A percentile compares a stretch with the other conserved stretches of the same genome.
Evolutionary conservation across 1,140 invertebrate genomes (phyloP).

Genomic region (Andrena cerasifolii): DNA sequence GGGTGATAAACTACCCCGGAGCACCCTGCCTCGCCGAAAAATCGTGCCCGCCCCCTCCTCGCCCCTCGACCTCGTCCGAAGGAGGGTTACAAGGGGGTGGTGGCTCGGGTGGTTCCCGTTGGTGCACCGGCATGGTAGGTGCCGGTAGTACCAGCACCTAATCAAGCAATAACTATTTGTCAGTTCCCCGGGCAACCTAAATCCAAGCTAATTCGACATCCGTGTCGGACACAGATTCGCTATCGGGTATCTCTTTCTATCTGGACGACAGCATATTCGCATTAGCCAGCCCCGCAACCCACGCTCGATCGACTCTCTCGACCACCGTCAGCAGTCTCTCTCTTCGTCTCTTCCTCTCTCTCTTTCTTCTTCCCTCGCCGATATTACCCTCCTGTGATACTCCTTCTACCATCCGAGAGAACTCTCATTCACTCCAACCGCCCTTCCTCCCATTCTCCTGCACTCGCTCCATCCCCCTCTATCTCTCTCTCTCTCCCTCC

Average conservation of each 20-base stretch:
- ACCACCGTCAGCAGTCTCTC: constrained; percentile 74
- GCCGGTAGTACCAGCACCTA: constrained; percentile 79
- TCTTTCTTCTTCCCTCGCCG: neutral
- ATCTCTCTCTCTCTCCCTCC: constrained; percentile 25
- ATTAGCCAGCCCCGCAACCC: constrained; percentile 82
- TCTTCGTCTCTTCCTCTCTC: constrained; percentile 33
- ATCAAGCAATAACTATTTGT: constrained; percentile 84
- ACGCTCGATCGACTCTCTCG: constrained; percentile 81
- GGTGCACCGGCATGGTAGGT: constrained; percentile 64
- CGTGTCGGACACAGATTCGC: constrained; percentile 83
- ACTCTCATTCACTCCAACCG: constrained; percentile 63
- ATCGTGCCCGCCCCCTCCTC: too few species aligned
- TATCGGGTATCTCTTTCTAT: constrained; percentile 83
- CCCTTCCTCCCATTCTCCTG: constrained; percentile 9
- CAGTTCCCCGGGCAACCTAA: constrained; percentile 82
- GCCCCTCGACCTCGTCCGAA: neutral
- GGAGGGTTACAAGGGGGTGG: constrained; percentile 32
- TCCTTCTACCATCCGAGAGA: constrained; percentile 59
- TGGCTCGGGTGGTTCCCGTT: neutral
- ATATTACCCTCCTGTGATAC: constrained; percentile 40
- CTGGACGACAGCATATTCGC: constrained; percentile 83
- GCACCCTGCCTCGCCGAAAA: constrained; percentile 25
- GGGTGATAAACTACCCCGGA: constrained; percentile 38
- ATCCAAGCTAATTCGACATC: constrained; percentile 83
- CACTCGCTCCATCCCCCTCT: constrained; percentile 19